phyloP scores from a whole-genome alignment of 2,888 invertebrate species.

The Agrenia bidenticulata region DNA sequence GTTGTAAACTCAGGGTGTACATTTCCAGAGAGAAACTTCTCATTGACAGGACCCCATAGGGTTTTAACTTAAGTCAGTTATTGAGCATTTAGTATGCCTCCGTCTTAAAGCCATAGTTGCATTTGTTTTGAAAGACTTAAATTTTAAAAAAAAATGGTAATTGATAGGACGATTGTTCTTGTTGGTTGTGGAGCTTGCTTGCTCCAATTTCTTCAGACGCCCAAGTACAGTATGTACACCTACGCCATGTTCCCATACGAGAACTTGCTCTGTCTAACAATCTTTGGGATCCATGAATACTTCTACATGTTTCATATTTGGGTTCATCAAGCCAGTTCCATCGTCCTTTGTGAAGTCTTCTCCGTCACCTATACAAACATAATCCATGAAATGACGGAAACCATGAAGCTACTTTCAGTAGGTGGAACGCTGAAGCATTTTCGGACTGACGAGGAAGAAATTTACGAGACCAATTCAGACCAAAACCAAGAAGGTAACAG shows the following conservation, averaged over 20 bases:
- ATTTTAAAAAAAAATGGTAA: not conserved
- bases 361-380: constrained; percentile 31
- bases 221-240: constrained; percentile 34
- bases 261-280: constrained; percentile 20
- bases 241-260: constrained; percentile 29
- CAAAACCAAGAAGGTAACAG: no score
- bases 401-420: not conserved
- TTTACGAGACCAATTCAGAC: no score
- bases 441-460: no score
- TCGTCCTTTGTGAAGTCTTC: constrained; percentile 34
- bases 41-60: no score
- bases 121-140: not conserved
- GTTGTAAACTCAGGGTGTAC: no score
- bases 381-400: constrained; percentile 28
- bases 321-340: constrained; percentile 34
- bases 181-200: constrained; percentile 19
- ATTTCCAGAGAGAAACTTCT: no score
- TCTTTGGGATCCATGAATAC: constrained; percentile 30
- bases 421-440: not conserved
- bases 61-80: no score
- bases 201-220: constrained; percentile 28
- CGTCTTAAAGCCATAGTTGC: no score
- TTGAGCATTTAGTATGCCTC: no score
- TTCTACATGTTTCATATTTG: constrained; percentile 39
- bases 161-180: constrained; percentile 11